These are phyloP conservation scores for Pontoporia blainvillei DNA, from an alignment of 2,113 vertebrate genomes.

Conservation along the genomic window DNA sequence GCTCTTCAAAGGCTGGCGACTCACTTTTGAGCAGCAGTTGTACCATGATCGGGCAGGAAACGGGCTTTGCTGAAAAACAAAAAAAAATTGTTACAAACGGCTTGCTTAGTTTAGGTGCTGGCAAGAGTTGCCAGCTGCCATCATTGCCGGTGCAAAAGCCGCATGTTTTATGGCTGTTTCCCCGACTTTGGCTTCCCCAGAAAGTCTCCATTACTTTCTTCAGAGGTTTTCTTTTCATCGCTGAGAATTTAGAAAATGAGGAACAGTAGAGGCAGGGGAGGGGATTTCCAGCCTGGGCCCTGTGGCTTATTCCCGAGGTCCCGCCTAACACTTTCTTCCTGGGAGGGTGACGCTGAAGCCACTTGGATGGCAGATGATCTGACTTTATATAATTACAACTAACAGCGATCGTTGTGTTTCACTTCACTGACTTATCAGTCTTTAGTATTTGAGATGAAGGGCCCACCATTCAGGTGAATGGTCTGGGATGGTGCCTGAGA, in stretches of 20 bases:
- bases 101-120: not conserved
- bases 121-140: not conserved
- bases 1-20: not conserved
- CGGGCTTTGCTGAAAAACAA: not conserved
- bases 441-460: not conserved
- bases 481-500: not conserved
- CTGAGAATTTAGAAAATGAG: not conserved
- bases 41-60: not conserved
- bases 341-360: not conserved
- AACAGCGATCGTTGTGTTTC: not conserved
- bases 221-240: not conserved
- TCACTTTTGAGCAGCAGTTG: slow-evolving; percentile 30
- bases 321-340: not conserved
- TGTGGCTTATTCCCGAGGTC: not conserved
- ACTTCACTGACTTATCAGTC: not conserved
- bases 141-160: not conserved
- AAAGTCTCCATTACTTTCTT: not conserved
- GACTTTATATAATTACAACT: not conserved
- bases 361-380: not conserved
- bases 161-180: not conserved
- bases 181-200: not conserved
- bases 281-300: not conserved
- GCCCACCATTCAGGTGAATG: not conserved
- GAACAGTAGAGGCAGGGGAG: not conserved
- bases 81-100: not conserved